A percentile compares a stretch with the other conserved stretches of the same genome.
Conservation (phyloP, 2,888 invertebrate species). For the Merodon equestris region DNA sequence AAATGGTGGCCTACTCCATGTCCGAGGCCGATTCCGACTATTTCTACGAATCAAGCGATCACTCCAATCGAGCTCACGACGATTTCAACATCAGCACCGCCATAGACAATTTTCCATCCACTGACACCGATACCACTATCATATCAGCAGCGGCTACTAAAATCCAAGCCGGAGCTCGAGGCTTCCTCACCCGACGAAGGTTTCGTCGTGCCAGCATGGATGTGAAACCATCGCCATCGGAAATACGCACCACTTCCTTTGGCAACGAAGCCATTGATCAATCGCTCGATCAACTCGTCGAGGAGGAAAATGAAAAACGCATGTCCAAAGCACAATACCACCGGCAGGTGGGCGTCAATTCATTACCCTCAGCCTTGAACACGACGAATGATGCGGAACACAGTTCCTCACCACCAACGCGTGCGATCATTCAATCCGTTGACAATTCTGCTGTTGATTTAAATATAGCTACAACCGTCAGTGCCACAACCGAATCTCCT, state of each 20-base stretch:
- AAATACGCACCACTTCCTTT: slow-evolving; percentile 74
- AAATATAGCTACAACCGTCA: slow-evolving; percentile 27
- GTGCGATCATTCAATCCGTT: slow-evolving; percentile 6
- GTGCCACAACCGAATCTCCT: slow-evolving; percentile 26
- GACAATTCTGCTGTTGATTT: slow-evolving; percentile 6
- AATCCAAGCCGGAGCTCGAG: slow-evolving; percentile 76
- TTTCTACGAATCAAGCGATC: slow-evolving; percentile 69
- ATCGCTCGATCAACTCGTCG: slow-evolving; percentile 75
- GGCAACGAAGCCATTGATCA: slow-evolving; percentile 77
- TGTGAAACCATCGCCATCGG: slow-evolving; percentile 71
- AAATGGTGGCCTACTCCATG: slow-evolving; percentile 76
- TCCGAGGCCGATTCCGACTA: slow-evolving; percentile 77
- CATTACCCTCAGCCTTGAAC: slow-evolving; percentile 52
- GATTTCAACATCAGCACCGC: slow-evolving; percentile 76
- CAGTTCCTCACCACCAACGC: slow-evolving; percentile 21
- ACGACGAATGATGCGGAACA: slow-evolving; percentile 34
- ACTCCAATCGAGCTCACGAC: slow-evolving; percentile 61
- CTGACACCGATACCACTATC: slow-evolving; percentile 77
- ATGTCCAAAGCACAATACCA: slow-evolving; percentile 71
- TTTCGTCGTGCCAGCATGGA: slow-evolving; percentile 73
- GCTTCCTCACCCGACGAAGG: slow-evolving; percentile 75
- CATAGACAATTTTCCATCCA: slow-evolving; percentile 73
- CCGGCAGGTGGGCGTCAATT: slow-evolving; percentile 62
- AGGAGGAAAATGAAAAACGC: slow-evolving; percentile 72
- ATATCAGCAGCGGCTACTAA: slow-evolving; percentile 75